phyloP scores from a whole-genome alignment of 2,797 vertebrate genomes.

The Florisuga fusca region DNA sequence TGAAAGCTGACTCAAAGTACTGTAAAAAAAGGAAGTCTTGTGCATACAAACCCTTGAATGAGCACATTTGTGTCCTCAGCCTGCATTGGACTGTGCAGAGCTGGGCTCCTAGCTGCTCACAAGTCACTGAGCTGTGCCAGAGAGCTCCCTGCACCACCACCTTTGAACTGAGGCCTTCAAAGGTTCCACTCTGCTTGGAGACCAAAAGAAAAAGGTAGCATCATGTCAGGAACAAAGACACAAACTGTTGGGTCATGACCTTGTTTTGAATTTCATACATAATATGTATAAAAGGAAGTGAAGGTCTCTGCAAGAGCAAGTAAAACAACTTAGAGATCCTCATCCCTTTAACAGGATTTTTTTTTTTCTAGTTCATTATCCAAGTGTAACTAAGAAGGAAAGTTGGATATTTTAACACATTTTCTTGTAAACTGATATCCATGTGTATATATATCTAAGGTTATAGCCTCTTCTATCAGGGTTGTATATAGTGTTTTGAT shows the following conservation, averaged over 20 bases:
- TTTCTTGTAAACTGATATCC: not conserved
- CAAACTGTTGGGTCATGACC: not conserved
- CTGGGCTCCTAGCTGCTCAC: rapidly evolving
- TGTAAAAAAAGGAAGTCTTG: not conserved
- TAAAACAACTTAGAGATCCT: not conserved
- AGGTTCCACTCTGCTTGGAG: not conserved
- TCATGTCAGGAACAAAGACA: not conserved
- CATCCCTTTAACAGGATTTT: not conserved
- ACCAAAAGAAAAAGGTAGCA: not conserved
- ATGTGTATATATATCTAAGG: no score
- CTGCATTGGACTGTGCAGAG: not conserved
- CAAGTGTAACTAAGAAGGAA: not conserved
- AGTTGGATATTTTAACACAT: not conserved
- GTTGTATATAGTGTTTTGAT: no score
- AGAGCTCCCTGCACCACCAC: not conserved
- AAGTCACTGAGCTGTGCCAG: not conserved
- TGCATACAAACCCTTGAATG: rapidly evolving
- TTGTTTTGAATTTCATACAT: not conserved
- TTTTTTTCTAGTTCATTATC: not conserved
- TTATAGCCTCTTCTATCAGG: not conserved
- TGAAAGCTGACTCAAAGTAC: not conserved
- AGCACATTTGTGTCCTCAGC: not conserved
- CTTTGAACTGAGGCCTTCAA: not conserved
- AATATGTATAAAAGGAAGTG: not conserved
- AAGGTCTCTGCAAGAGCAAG: not conserved